phyloP scores from a whole-genome alignment of 2,797 vertebrate species.

The Falco columbarius region DNA sequence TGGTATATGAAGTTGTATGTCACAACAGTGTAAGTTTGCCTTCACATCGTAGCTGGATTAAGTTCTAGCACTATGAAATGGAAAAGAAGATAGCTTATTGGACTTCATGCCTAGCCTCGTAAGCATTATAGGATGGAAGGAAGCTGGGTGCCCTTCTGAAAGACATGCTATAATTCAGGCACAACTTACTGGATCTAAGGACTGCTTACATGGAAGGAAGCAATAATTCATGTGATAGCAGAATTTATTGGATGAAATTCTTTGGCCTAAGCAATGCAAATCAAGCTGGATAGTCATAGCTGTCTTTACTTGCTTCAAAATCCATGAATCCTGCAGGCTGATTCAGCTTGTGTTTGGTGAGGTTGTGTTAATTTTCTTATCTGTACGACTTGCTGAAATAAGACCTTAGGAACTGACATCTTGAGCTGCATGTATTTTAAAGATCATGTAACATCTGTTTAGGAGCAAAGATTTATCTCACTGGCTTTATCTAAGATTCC shows the following conservation, averaged over 20 bases:
- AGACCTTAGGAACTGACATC: neutral
- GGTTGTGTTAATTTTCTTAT: neutral
- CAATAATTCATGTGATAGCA: neutral
- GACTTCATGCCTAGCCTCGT: neutral
- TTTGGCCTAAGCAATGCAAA: slow-evolving; percentile 21
- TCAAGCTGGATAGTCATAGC: neutral
- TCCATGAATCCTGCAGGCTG: neutral
- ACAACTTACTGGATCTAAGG: slow-evolving; percentile 26
- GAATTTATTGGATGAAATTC: slow-evolving; percentile 27
- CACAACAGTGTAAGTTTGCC: neutral
- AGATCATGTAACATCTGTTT: neutral
- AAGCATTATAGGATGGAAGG: neutral
- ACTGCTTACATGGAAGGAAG: slow-evolving; percentile 28
- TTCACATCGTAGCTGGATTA: neutral
- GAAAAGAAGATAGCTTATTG: slow-evolving; percentile 15
- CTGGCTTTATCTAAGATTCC: neutral
- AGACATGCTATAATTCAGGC: slow-evolving; percentile 19
- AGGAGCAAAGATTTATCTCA: neutral
- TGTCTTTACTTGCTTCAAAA: neutral
- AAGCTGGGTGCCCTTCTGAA: slow-evolving; percentile 41
- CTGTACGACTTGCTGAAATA: neutral
- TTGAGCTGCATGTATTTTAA: neutral
- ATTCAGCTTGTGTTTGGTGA: neutral
- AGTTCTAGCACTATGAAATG: neutral
- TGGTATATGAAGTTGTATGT: neutral